Evolutionary conservation across 2,113 vertebrate species (phyloP).

Genomic region (Tragelaphus scriptus): DNA sequence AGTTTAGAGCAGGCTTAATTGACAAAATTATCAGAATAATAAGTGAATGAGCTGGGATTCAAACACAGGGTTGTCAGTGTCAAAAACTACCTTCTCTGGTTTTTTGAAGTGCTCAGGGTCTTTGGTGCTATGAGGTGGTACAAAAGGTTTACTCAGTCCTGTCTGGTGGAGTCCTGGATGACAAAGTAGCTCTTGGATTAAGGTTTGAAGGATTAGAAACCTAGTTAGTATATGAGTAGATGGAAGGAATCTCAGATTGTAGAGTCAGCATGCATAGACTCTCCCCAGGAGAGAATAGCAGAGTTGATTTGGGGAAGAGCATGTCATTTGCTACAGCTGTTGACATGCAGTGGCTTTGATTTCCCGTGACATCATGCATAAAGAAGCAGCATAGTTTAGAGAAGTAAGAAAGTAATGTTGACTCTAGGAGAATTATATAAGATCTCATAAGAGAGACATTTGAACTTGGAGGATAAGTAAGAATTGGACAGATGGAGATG

Average conservation of each 20-base stretch:
- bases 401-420: neutral
- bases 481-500: neutral
- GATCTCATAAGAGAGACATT: neutral
- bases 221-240: neutral
- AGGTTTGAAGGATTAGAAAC: neutral
- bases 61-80: neutral
- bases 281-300: neutral
- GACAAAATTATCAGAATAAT: neutral
- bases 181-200: neutral
- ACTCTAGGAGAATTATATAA: neutral
- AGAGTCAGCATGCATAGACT: neutral
- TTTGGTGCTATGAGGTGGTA: neutral
- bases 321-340: neutral
- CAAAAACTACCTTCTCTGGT: neutral
- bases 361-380: neutral
- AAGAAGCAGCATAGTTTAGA: neutral
- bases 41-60: neutral
- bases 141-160: neutral
- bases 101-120: neutral
- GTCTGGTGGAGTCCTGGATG: neutral
- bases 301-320: neutral
- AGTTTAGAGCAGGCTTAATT: neutral
- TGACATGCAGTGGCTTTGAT: neutral
- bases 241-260: neutral
- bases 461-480: neutral